phyloP scores from a whole-genome alignment of 30 jellyfish, hydroid and myxozoan genomes.

The Hydractinia symbiolongicarpus region DNA sequence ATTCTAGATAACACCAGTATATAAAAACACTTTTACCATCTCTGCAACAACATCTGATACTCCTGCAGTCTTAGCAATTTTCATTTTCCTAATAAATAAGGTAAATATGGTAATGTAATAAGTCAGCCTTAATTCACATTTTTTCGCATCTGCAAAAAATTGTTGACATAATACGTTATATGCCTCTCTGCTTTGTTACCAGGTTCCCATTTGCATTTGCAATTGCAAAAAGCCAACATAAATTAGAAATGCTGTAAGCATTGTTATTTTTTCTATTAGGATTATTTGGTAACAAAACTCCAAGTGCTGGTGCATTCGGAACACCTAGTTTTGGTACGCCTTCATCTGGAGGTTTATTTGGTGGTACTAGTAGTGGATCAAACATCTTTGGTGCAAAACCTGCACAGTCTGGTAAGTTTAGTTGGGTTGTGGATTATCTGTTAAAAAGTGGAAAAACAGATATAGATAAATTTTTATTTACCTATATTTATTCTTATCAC shows the following conservation, averaged over 20 bases:
- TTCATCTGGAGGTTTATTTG: constrained; percentile 55
- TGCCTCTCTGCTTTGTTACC: neutral
- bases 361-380: constrained; percentile 52
- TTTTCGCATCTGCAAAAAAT: too few species aligned
- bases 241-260: neutral
- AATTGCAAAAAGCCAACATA: neutral
- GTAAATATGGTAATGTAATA: too few species aligned
- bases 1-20: too few species aligned
- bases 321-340: constrained; percentile 87
- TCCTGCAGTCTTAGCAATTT: too few species aligned
- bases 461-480: neutral
- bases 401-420: constrained; percentile 29
- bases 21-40: too few species aligned
- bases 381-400: constrained; percentile 51
- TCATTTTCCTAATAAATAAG: too few species aligned
- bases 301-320: constrained; percentile 76
- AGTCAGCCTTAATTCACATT: too few species aligned
- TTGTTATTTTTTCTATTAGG: constrained; percentile 36
- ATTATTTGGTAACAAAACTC: constrained; percentile 83
- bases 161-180: neutral
- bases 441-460: neutral
- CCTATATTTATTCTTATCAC: neutral
- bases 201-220: neutral
- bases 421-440: too few species aligned
- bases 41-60: too few species aligned